Percentiles rank a stretch among this genome's conserved stretches.
Conservation (phyloP, 2,888 invertebrate genomes). For the Plebejus melissa region DNA sequence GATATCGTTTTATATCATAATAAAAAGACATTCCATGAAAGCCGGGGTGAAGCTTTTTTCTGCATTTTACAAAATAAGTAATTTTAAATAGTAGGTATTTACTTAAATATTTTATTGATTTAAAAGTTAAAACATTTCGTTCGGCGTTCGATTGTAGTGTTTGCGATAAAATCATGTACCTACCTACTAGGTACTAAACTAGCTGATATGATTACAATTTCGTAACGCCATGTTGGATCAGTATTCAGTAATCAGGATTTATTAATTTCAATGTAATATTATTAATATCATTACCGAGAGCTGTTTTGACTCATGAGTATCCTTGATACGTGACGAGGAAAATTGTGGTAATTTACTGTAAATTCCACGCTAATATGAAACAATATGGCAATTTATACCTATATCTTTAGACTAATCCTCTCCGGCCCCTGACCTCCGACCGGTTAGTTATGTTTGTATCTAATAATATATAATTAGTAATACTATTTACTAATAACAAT, state of each 20-base stretch:
- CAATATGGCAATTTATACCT: background rate
- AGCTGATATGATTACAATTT: background rate
- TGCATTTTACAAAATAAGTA: no score
- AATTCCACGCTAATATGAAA: background rate
- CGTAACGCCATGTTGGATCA: background rate
- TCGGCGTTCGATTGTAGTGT: background rate
- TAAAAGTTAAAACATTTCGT: background rate
- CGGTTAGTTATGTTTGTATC: no score
- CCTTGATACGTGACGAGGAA: constrained; percentile 9
- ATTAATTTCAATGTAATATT: background rate
- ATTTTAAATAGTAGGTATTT: no score
- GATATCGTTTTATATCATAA: no score
- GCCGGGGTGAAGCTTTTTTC: no score
- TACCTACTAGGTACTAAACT: background rate
- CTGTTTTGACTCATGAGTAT: background rate
- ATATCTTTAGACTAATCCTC: background rate
- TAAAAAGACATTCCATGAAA: no score
- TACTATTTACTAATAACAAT: no score
- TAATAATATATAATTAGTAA: no score
- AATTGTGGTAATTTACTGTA: background rate
- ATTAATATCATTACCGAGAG: background rate
- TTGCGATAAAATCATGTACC: background rate
- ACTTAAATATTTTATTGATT: background rate
- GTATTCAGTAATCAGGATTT: background rate
- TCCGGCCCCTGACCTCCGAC: background rate